A percentile compares a stretch with the other conserved stretches of the same genome.
Conservation (phyloP, 2,888 invertebrate genomes). For the Limnephilus auricula region DNA sequence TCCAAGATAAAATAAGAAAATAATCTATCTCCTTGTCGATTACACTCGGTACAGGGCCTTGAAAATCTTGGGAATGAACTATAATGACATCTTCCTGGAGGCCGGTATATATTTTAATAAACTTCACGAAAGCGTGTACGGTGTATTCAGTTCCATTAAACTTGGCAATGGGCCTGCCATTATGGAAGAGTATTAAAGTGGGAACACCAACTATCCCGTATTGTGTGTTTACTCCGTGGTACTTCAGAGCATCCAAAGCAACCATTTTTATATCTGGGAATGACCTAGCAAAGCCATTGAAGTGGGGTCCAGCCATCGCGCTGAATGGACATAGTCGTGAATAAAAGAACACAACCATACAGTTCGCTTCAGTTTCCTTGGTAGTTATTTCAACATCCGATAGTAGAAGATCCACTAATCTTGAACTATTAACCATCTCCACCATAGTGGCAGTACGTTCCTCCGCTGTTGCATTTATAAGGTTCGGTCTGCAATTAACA, state of each 20-base stretch:
- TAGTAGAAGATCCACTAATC: slow-evolving; percentile 82
- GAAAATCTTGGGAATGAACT: slow-evolving; percentile 85
- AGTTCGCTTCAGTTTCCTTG: slow-evolving; percentile 81
- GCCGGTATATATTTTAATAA: slow-evolving; percentile 87
- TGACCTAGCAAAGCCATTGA: slow-evolving; percentile 91
- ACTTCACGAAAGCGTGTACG: slow-evolving; percentile 87
- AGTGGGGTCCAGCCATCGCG: slow-evolving; percentile 92
- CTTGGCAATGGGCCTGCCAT: slow-evolving; percentile 90
- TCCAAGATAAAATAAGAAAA: slow-evolving; percentile 89
- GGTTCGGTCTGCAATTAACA: slow-evolving; percentile 72
- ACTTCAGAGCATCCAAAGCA: slow-evolving; percentile 92
- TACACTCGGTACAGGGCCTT: slow-evolving; percentile 88
- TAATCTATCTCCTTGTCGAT: slow-evolving; percentile 88
- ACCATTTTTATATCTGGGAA: slow-evolving; percentile 93
- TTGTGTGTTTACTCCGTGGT: slow-evolving; percentile 91
- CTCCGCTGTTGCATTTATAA: slow-evolving; percentile 69
- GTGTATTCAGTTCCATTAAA: slow-evolving; percentile 90
- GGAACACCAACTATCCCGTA: slow-evolving; percentile 95
- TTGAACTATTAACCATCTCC: slow-evolving; percentile 85
- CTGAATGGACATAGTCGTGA: slow-evolving; percentile 94
- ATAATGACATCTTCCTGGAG: slow-evolving; percentile 81
- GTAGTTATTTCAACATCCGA: slow-evolving; percentile 82
- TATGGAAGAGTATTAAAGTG: slow-evolving; percentile 92
- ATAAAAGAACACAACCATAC: slow-evolving; percentile 91
- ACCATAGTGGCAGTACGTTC: slow-evolving; percentile 74